A percentile compares a stretch with the other conserved stretches of the same genome.
Conservation (phyloP, 2,113 vertebrate genomes). For the Ciconia stormi region DNA sequence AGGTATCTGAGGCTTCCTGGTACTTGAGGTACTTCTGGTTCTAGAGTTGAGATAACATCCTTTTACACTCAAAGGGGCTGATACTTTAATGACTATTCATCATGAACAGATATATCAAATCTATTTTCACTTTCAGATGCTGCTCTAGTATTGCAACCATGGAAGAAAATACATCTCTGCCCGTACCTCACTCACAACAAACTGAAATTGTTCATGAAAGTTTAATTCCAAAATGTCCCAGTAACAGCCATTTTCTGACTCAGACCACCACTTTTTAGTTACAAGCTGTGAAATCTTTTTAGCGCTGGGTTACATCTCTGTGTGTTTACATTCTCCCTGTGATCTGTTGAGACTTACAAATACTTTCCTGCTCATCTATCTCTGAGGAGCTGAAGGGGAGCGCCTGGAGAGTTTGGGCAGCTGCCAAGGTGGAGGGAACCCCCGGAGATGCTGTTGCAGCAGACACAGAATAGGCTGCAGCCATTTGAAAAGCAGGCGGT, state of each 20-base stretch:
- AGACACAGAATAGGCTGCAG: background rate
- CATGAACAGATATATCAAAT: background rate
- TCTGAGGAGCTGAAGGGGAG: background rate
- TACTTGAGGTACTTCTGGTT: background rate
- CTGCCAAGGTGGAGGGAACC: background rate
- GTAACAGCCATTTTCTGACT: background rate
- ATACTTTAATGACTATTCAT: background rate
- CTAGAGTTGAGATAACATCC: background rate
- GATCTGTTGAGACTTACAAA: background rate
- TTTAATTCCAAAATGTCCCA: background rate
- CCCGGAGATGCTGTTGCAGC: background rate
- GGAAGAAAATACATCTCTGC: background rate
- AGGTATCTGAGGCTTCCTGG: background rate
- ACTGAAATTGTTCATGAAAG: background rate
- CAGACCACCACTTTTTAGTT: background rate
- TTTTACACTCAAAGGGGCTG: background rate
- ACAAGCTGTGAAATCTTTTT: background rate
- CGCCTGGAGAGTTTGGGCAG: background rate
- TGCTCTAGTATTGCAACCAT: background rate
- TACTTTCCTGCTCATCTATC: background rate
- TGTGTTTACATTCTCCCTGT: background rate
- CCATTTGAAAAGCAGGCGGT: background rate
- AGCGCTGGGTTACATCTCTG: background rate
- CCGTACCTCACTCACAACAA: background rate
- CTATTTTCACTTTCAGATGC: background rate